Conservation (phyloP, 2,797 vertebrate genomes). For the Prionace glauca region DNA sequence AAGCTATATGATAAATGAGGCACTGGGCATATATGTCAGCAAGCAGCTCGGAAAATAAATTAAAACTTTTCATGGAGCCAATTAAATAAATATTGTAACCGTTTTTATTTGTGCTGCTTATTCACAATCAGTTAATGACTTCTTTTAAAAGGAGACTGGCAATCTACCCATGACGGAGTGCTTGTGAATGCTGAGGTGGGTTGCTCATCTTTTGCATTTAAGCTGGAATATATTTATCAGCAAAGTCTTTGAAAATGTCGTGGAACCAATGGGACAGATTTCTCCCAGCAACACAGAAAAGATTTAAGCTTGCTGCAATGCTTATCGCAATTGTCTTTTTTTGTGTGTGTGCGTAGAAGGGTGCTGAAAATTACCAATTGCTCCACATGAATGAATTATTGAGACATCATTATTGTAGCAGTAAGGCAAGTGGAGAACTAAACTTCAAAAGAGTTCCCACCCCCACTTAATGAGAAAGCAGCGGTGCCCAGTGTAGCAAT, state of each 20-base stretch:
- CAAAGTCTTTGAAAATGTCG: neutral
- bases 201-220: neutral
- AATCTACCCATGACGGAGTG: neutral
- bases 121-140: neutral
- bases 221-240: neutral
- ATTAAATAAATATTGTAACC: conserved; percentile 4
- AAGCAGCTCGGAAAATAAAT: neutral
- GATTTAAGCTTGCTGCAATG: neutral
- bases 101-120: neutral
- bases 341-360: neutral
- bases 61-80: neutral
- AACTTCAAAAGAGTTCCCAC: neutral
- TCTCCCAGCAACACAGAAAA: neutral
- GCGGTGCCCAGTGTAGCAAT: neutral
- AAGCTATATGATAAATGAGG: neutral
- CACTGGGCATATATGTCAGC: neutral
- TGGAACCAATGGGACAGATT: neutral
- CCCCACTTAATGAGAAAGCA: neutral
- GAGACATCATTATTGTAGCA: neutral
- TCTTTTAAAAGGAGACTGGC: neutral
- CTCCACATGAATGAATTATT: neutral
- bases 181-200: neutral
- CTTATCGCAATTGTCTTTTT: neutral
- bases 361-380: neutral
- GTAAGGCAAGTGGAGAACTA: neutral